Evolutionary conservation across 2,888 invertebrate genomes (phyloP).

Genomic region (Cephonodes hylas): DNA sequence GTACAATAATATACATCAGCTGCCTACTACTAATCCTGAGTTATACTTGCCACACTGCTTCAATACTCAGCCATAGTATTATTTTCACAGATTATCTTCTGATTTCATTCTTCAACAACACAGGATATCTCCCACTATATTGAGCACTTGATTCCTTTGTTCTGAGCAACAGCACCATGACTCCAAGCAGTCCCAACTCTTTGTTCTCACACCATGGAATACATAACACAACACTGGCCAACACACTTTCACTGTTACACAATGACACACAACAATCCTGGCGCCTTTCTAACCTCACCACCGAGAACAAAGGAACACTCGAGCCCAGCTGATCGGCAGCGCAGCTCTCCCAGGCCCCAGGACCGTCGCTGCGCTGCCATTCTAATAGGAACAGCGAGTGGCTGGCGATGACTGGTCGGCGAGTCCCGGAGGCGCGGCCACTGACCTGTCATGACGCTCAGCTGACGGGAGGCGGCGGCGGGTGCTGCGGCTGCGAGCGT

Average conservation of each 20-base stretch:
- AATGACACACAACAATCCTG: slow-evolving; percentile 26
- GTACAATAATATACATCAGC: neutral
- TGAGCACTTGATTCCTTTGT: slow-evolving; percentile 20
- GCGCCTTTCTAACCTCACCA: slow-evolving; percentile 20
- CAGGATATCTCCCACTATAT: neutral
- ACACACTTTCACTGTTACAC: slow-evolving; percentile 53
- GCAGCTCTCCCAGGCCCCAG: neutral
- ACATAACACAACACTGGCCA: slow-evolving; percentile 26
- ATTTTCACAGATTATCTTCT: neutral
- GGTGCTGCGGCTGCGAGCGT: slow-evolving; percentile 39
- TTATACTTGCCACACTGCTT: slow-evolving; percentile 4
- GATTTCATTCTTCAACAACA: neutral
- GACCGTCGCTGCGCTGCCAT: neutral
- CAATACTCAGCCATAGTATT: slow-evolving; percentile 6
- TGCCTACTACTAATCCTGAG: neutral
- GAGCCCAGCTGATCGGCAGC: slow-evolving; percentile 16
- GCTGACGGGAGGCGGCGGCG: slow-evolving; percentile 42
- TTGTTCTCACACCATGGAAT: slow-evolving; percentile 35
- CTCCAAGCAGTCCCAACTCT: slow-evolving; percentile 24
- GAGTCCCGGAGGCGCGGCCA: slow-evolving; percentile 41
- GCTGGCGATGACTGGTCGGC: neutral
- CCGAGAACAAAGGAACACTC: slow-evolving; percentile 46
- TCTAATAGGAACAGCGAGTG: neutral
- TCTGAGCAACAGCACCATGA: slow-evolving; percentile 10
- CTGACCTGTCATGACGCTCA: slow-evolving; percentile 60